These are phyloP conservation scores for Aphaenogaster ashmeadi DNA, from an alignment of 1,140 invertebrate species.

Conservation along the genomic window DNA sequence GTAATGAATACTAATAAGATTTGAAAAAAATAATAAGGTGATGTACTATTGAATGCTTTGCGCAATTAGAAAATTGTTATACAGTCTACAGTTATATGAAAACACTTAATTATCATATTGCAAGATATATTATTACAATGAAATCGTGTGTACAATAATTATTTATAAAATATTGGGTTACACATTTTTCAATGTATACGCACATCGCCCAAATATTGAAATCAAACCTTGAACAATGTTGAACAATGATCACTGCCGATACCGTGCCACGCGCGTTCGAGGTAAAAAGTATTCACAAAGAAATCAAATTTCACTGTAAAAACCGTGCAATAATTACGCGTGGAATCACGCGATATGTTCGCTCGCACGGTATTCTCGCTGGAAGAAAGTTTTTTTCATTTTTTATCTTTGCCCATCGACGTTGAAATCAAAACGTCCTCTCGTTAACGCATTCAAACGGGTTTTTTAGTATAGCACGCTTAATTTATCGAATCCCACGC, in stretches of 20 bases:
- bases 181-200: background rate
- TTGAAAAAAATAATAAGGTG: background rate
- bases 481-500: conserved; percentile 34
- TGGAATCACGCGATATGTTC: conserved; percentile 39
- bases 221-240: background rate
- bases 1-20: background rate
- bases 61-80: background rate
- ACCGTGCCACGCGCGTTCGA: background rate
- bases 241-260: conserved; percentile 2
- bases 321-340: conserved; percentile 45
- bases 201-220: background rate
- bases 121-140: background rate
- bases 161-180: background rate
- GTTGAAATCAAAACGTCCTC: conserved; percentile 50
- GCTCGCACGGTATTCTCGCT: background rate
- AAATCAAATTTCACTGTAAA: conserved; percentile 46
- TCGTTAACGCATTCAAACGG: conserved; percentile 25
- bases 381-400: background rate
- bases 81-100: background rate
- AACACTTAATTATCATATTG: no score
- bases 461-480: background rate
- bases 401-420: background rate
- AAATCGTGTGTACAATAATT: background rate
- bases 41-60: background rate
- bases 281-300: conserved; percentile 22